Percentiles rank a stretch among this genome's conserved stretches.
These are phyloP conservation scores for Psylliodes chrysocephalus DNA, from an alignment of 2,888 invertebrate species.

Conservation along the genomic window DNA sequence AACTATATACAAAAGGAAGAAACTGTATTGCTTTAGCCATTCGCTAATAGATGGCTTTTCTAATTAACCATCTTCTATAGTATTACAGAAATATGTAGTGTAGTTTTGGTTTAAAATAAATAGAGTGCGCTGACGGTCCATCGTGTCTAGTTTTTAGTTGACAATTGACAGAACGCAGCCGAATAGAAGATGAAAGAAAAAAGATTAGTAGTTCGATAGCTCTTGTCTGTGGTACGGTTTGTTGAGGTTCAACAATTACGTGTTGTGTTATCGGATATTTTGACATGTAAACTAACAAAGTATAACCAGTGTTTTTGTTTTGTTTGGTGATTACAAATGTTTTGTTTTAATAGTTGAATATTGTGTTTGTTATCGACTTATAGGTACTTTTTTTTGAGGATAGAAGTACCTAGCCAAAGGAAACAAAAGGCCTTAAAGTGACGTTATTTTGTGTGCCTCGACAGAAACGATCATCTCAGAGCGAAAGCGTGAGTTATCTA, in stretches of 20 bases:
- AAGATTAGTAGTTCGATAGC: slow-evolving; percentile 26
- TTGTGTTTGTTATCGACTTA: slow-evolving; percentile 17
- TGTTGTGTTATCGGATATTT: slow-evolving; percentile 33
- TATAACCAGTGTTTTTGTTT: slow-evolving; percentile 37
- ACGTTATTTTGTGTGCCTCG: slow-evolving; percentile 72
- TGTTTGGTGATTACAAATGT: slow-evolving; percentile 35
- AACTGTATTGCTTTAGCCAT: too few relatives aligned
- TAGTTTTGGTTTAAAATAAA: too few relatives aligned
- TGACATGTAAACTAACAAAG: slow-evolving; percentile 38
- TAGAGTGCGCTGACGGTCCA: neutral
- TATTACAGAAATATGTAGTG: too few relatives aligned
- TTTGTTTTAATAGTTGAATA: slow-evolving; percentile 31
- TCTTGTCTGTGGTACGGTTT: slow-evolving; percentile 1
- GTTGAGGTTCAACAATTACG: slow-evolving; percentile 20
- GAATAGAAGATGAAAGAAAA: slow-evolving; percentile 12
- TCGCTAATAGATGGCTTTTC: too few relatives aligned
- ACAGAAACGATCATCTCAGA: slow-evolving; percentile 70
- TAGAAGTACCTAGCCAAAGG: slow-evolving; percentile 29
- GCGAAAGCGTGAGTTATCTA: slow-evolving; percentile 66
- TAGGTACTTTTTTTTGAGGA: slow-evolving; percentile 21
- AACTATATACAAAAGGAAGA: too few relatives aligned
- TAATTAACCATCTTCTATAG: too few relatives aligned
- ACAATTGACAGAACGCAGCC: slow-evolving; percentile 12
- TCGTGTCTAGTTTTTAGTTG: neutral
- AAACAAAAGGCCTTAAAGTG: slow-evolving; percentile 61